phyloP scores from a whole-genome alignment of 2,113 vertebrate genomes.

The Anhinga anhinga region DNA sequence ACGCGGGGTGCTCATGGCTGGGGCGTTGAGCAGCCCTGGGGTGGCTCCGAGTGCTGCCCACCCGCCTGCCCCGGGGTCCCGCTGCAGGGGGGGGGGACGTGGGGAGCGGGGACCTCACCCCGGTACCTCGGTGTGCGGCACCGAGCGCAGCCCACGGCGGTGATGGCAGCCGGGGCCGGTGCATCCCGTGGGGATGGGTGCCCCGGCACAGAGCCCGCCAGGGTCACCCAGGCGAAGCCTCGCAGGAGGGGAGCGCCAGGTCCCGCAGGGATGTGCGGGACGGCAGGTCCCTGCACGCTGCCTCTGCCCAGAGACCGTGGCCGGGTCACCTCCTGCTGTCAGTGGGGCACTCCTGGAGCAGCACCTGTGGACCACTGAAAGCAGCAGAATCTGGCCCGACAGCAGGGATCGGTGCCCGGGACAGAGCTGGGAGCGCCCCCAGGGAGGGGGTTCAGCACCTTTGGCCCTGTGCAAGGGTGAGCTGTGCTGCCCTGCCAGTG shows the following conservation, averaged over 20 bases:
- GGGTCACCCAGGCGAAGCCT: background rate
- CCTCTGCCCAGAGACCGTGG: background rate
- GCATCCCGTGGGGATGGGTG: rapidly evolving
- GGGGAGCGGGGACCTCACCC: rapidly evolving
- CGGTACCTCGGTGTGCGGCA: rapidly evolving
- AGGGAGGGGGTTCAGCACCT: background rate
- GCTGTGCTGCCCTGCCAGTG: background rate
- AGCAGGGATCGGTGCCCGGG: rapidly evolving
- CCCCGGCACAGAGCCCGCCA: rapidly evolving
- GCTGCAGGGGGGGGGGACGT: background rate
- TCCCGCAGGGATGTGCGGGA: background rate
- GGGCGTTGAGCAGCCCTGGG: rapidly evolving
- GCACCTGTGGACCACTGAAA: rapidly evolving
- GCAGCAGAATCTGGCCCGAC: background rate
- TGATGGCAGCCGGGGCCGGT: rapidly evolving
- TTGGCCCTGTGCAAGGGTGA: rapidly evolving
- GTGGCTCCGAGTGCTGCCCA: rapidly evolving
- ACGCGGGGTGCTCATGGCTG: rapidly evolving
- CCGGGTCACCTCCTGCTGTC: background rate
- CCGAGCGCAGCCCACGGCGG: rapidly evolving
- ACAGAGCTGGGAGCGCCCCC: rapidly evolving
- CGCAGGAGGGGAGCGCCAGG: no score
- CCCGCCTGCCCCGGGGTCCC: rapidly evolving
- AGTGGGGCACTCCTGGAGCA: background rate
- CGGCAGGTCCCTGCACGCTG: rapidly evolving